Conservation (phyloP, 2,113 vertebrate genomes). For the Astatotilapia flaviijosephi region DNA sequence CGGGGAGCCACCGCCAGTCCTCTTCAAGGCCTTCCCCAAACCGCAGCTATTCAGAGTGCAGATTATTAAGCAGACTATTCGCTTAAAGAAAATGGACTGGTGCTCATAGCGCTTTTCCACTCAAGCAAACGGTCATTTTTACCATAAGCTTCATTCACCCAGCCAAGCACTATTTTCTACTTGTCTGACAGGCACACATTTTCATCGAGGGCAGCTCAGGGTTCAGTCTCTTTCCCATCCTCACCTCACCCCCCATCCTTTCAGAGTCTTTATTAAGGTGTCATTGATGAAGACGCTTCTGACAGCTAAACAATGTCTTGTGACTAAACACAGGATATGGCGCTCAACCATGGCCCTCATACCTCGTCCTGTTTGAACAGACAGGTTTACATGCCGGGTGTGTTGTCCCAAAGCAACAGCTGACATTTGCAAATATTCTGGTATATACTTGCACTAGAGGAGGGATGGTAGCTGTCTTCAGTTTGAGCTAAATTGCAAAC, state of each 20-base stretch:
- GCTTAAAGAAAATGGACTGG: background rate
- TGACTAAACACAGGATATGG: conserved; percentile 1
- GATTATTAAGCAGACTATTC: background rate
- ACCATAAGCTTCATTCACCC: background rate
- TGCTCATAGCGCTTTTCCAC: background rate
- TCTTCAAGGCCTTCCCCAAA: background rate
- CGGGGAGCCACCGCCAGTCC: background rate
- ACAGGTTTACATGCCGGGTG: background rate
- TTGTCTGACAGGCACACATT: too few species aligned
- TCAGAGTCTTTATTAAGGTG: conserved; percentile 25
- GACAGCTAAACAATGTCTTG: conserved; percentile 32
- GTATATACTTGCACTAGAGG: background rate
- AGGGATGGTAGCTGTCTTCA: background rate
- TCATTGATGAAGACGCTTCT: conserved; percentile 14
- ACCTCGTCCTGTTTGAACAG: conserved; percentile 9
- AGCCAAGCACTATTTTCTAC: background rate
- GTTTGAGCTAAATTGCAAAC: background rate
- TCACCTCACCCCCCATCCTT: background rate
- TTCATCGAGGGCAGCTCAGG: too few species aligned
- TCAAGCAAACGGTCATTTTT: background rate
- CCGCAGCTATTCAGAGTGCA: too few species aligned
- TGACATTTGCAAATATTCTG: background rate
- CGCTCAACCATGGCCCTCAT: background rate
- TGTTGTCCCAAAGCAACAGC: background rate
- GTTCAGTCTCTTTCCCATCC: background rate